Evolutionary conservation across 2,888 invertebrate species (phyloP).

Genomic region (Chrysolina americana): DNA sequence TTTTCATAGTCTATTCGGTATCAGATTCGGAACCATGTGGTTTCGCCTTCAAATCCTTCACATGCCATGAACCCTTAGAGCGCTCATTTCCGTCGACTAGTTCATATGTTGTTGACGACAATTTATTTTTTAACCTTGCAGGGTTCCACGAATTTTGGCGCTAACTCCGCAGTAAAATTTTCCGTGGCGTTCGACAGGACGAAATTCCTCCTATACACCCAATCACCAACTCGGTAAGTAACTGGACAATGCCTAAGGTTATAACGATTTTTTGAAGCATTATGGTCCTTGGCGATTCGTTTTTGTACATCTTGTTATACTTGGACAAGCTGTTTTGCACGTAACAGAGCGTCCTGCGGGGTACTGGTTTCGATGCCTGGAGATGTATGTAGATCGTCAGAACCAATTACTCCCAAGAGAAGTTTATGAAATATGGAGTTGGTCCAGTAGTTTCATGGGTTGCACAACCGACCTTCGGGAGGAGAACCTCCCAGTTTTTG

Average conservation of each 20-base stretch:
- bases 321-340: background rate
- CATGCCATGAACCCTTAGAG: constrained; percentile 24
- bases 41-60: constrained; percentile 26
- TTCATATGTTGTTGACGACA: no score
- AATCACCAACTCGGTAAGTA: background rate
- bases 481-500: constrained; percentile 24
- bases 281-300: background rate
- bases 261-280: background rate
- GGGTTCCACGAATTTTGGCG: background rate
- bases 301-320: background rate
- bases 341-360: background rate
- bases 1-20: background rate
- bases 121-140: background rate
- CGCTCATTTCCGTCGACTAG: constrained; percentile 23
- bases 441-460: constrained; percentile 32
- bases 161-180: background rate
- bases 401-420: constrained; percentile 27
- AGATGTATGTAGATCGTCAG: background rate
- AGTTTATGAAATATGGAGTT: constrained; percentile 34
- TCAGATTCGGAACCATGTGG: constrained; percentile 2
- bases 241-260: background rate
- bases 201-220: constrained; percentile 1
- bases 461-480: constrained; percentile 31
- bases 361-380: background rate
- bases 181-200: background rate